Evolutionary conservation across 92 coral and sea anemone genomes (phyloP).

Genomic region (Siderastrea radians): DNA sequence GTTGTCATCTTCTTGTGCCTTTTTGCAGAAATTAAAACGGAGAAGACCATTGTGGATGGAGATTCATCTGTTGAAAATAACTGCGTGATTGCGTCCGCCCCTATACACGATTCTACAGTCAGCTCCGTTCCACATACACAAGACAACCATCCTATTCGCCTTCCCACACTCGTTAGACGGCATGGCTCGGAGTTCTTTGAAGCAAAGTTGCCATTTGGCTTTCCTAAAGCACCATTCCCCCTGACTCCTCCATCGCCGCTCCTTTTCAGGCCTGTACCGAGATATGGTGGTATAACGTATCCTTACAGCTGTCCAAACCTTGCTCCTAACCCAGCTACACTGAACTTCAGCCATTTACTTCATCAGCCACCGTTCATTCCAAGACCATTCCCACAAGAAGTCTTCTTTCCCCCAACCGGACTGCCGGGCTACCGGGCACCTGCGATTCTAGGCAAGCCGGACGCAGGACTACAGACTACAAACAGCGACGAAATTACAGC

Average conservation of each 20-base stretch:
- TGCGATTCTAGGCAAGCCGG: not conserved
- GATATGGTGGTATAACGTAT: slow-evolving; percentile 21
- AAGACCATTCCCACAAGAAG: slow-evolving; percentile 23
- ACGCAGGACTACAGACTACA: not conserved
- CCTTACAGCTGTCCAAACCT: slow-evolving; percentile 15
- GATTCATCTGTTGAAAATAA: not conserved
- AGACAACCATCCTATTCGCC: not conserved
- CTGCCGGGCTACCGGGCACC: not conserved
- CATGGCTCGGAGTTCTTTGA: slow-evolving; percentile 24
- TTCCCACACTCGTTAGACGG: slow-evolving; percentile 25
- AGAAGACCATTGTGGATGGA: not conserved
- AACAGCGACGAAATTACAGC: slow-evolving; percentile 28
- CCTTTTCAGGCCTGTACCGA: slow-evolving; percentile 36
- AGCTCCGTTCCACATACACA: not conserved
- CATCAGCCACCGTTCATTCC: slow-evolving; percentile 26
- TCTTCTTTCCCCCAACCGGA: slow-evolving; percentile 6
- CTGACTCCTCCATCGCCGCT: slow-evolving; percentile 42
- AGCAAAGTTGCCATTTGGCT: slow-evolving; percentile 22
- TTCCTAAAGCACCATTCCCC: slow-evolving; percentile 54
- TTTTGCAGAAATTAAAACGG: slow-evolving; percentile 24
- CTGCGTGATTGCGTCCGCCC: not conserved
- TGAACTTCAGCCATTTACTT: slow-evolving; percentile 7
- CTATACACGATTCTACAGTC: not conserved
- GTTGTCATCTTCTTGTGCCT: no score
- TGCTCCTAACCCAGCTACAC: slow-evolving; percentile 2